Base-by-base conservation (phyloP, 2,113 vertebrate genomes). In the Ovibos moschatus region DNA sequence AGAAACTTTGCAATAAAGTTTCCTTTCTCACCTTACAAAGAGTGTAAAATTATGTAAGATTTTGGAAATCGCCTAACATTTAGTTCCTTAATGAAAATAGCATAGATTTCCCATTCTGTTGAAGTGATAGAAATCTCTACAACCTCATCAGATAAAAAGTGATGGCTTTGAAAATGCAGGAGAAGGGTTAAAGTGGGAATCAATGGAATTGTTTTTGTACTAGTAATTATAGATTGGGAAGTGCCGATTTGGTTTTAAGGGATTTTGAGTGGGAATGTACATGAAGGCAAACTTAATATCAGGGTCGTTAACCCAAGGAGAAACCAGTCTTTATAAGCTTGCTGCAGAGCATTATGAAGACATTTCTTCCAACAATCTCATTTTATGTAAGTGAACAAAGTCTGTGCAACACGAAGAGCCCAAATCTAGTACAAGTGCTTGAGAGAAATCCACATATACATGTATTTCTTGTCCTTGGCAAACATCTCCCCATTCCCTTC, bases 41-140 rank as follows among this genome's bases (percentile, higher is more conserved):
- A 55, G 36, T 87, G 25, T 67, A 45, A 97, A 95, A 98, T 96
- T 74, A 97, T 94, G 95, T 96, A 89, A 97, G 91, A 96, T 93
- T 93, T 91, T 86, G 53, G 85, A 97, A 92, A 92, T 97, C 30
- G 16, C 82, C 85, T 96, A 91, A 91, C 40, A 78, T 92, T 96
- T 85, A 96, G 82, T 92, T 96, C 74, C 57, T 98, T 96, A 93
- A 97, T 97, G 94, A 96, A 93, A 97, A 95, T 33, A 91, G 23
- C 51, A 97, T 94, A 95, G 88, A 95, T 95, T 98, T 94, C 30
- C 40, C 53, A 93, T 97, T 96, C 67, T 96, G 23, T 47, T 82
- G 43, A 91, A 96, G 82, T 45, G 88, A 97, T 91, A 91, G 67
- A 82, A 96, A 97, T 86, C 82, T 96, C 67, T 55, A 89, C 78